These are phyloP conservation scores for Pachypsylla venusta DNA, from an alignment of 1,140 invertebrate genomes.

Conservation along the genomic window DNA sequence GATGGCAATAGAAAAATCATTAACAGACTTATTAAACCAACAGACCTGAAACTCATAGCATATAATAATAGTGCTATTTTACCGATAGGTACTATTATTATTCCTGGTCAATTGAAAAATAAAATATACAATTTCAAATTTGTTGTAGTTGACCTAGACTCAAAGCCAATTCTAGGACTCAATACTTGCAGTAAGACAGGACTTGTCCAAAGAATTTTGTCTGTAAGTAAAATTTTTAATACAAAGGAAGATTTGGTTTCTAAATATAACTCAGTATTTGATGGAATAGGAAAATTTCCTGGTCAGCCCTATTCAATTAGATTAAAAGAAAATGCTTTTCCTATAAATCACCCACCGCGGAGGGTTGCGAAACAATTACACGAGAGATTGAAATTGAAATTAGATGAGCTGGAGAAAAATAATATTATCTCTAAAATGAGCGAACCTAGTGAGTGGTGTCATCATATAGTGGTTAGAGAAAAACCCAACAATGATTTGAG, in stretches of 20 bases:
- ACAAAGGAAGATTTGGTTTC: background rate
- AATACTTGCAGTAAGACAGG: background rate
- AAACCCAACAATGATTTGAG: slow-evolving; percentile 26
- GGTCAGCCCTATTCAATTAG: background rate
- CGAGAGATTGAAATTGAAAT: slow-evolving; percentile 5
- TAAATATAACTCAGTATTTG: slow-evolving; percentile 3
- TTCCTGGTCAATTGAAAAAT: background rate
- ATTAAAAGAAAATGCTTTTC: background rate
- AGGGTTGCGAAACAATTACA: slow-evolving; percentile 1
- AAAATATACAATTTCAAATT: too few species aligned
- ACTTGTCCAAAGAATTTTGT: background rate
- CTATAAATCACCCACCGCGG: background rate
- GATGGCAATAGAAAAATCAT: too few species aligned
- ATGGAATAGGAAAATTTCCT: slow-evolving; percentile 9
- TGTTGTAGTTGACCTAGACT: too few species aligned
- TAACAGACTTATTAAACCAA: too few species aligned
- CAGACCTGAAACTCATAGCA: too few species aligned
- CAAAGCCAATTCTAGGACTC: background rate
- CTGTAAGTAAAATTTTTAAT: background rate
- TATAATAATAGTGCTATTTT: background rate
- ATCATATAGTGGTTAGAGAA: slow-evolving; percentile 26
- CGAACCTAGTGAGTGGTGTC: slow-evolving; percentile 24
- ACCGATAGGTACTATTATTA: background rate
- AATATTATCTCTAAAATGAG: background rate
- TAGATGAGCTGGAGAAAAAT: background rate